Evolutionary conservation across 2,113 vertebrate genomes (phyloP).

Genomic region (Oncorhynchus masou): DNA sequence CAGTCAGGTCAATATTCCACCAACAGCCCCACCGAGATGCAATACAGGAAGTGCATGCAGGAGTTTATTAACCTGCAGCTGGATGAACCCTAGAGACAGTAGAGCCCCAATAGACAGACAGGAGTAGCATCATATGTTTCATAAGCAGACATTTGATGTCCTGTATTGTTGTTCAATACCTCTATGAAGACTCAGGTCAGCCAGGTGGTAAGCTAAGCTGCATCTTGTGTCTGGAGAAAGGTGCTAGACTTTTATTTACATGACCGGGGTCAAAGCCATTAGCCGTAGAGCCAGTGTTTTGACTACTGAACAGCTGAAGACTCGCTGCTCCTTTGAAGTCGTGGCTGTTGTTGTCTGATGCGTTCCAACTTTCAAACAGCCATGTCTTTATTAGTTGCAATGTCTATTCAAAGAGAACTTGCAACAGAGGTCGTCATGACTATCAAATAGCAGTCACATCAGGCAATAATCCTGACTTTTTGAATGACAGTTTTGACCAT

Average conservation of each 20-base stretch:
- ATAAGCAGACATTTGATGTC: not conserved
- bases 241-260: constrained; percentile 12
- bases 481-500: constrained; percentile 38
- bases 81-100: constrained; percentile 73
- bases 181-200: not conserved
- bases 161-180: not conserved
- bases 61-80: constrained; percentile 95
- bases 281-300: constrained; percentile 18
- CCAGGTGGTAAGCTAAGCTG: too few relatives aligned
- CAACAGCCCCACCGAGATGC: constrained; percentile 94
- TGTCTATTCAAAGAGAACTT: not conserved
- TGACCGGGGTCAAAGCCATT: constrained; percentile 44
- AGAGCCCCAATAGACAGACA: not conserved
- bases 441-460: constrained; percentile 14
- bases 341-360: not conserved
- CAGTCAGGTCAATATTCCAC: constrained; percentile 97
- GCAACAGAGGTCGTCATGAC: constrained; percentile 29
- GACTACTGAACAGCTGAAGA: not conserved
- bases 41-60: constrained; percentile 95
- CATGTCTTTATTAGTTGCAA: not conserved
- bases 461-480: constrained; percentile 52
- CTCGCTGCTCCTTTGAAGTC: not conserved
- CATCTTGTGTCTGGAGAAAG: not conserved
- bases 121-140: not conserved
- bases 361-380: not conserved